Base-by-base conservation (phyloP, 2,113 vertebrate species). In the Perca schrenkii region DNA sequence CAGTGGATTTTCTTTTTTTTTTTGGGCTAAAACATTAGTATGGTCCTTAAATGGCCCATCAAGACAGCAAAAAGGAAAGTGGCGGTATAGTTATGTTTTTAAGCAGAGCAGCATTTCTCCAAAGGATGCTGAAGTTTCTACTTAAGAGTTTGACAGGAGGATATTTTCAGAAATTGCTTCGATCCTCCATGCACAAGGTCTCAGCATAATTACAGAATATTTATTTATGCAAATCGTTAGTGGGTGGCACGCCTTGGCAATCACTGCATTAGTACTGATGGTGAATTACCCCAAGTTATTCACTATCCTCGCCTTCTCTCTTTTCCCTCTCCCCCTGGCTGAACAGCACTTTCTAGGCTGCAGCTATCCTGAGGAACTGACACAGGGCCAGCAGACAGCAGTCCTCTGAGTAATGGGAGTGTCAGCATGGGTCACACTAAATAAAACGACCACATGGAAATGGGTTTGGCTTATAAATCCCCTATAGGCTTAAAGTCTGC, bases 161-260 rank as follows among this genome's bases (percentile, higher is more conserved):
- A 71, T 78, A 56, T 79, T 25, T 84, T 52, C 60, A 74, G 67
- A 74, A 56, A 74, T 14, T 64, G 31, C 66, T 72, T 68, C 22
- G 2, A 67, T 74, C 76, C 16, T 83, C 61, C 11, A 2, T 56
- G 63, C 62, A 60, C 69, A 77, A 60, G 61, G 79, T 75, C 43
- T 85, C 53, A 1, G 22, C 74, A 50, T 82, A 83, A 84, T 84
- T 86, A 79, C 60, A 50, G 76, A 85, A 86, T 88, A 86, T 86
- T 81, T 87, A 74, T 84, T 82, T 69, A 87, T 91, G 86, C 68
- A 87, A 82, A 89, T 79, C 13, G 22, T 75, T 72, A 28, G 64
- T 73, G 77, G 87, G 82, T 77, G 84, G 86, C 57, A 58, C 52
- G 36, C 81, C 69, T 87, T 80, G 58, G 81, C 64, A 88, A 84